Percentiles rank a stretch among this genome's conserved stretches.
phyloP scores from a whole-genome alignment of 2,888 invertebrate genomes.

The Eutolmus rufibarbis region DNA sequence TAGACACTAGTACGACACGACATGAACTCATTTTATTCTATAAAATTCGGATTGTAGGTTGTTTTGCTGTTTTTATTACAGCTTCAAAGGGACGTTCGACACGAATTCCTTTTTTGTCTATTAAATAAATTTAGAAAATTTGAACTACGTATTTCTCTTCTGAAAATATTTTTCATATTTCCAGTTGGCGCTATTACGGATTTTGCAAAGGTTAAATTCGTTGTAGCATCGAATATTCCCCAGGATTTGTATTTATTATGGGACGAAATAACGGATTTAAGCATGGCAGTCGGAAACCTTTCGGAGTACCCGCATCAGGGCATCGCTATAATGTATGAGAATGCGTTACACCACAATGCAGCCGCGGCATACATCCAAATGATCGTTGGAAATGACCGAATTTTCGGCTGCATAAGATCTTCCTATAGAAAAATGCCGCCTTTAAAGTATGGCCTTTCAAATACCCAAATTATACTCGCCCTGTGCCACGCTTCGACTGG shows the following conservation, averaged over 20 bases:
- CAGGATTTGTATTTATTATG: constrained; percentile 50
- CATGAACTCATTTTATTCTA: too few species aligned
- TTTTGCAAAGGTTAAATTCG: constrained; percentile 48
- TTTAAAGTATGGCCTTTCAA: constrained; percentile 52
- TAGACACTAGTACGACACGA: too few species aligned
- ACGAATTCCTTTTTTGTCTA: too few species aligned
- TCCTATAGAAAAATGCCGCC: constrained; percentile 53
- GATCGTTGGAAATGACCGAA: constrained; percentile 41
- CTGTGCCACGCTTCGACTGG: constrained; percentile 47
- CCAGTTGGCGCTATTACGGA: constrained; percentile 53
- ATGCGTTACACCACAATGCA: constrained; percentile 46
- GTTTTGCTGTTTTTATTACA: background rate
- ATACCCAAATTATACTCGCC: constrained; percentile 54
- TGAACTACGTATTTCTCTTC: background rate
- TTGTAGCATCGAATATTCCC: constrained; percentile 50
- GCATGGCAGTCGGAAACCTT: constrained; percentile 49
- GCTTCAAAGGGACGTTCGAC: too few species aligned
- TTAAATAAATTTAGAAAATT: too few species aligned
- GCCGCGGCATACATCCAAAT: background rate
- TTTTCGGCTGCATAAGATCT: constrained; percentile 54
- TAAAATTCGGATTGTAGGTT: too few species aligned
- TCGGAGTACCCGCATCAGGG: constrained; percentile 46
- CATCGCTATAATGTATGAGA: constrained; percentile 51
- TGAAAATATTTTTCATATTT: background rate
- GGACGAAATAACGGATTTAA: constrained; percentile 53